These are phyloP conservation scores for Pseudorectes ferrugineus DNA, from an alignment of 2,113 vertebrate genomes.

Conservation along the genomic window DNA sequence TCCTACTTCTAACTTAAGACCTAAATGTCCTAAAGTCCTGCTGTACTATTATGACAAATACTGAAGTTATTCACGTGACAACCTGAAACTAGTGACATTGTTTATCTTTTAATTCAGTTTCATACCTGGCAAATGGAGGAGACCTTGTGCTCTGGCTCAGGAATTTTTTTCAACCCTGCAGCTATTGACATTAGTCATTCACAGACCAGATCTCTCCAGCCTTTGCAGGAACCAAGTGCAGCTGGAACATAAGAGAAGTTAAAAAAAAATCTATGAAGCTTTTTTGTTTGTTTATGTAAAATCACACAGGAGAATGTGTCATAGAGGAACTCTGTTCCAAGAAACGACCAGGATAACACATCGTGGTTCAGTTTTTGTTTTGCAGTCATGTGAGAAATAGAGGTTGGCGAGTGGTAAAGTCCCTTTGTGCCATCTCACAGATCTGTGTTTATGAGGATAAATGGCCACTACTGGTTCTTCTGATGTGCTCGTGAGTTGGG, in stretches of 20 bases:
- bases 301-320: not conserved
- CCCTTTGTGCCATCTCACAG: not conserved
- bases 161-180: not conserved
- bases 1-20: not conserved
- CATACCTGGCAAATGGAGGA: not conserved
- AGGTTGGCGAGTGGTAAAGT: not conserved
- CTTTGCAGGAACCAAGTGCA: not conserved
- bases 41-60: not conserved
- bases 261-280: not conserved
- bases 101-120: not conserved
- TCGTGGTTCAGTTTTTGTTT: not conserved
- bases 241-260: not conserved
- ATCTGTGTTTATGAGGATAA: not conserved
- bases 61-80: not conserved
- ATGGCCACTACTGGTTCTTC: not conserved
- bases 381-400: not conserved
- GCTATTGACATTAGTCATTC: not conserved
- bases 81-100: not conserved
- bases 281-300: slow-evolving; percentile 9
- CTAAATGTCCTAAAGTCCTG: not conserved
- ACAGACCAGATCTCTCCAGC: not conserved
- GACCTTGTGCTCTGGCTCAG: not conserved
- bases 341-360: not conserved
- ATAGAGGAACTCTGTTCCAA: not conserved
- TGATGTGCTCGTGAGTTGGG: not conserved